phyloP scores from a whole-genome alignment of 2,797 vertebrate species.

The Aselliscus stoliczkanus region DNA sequence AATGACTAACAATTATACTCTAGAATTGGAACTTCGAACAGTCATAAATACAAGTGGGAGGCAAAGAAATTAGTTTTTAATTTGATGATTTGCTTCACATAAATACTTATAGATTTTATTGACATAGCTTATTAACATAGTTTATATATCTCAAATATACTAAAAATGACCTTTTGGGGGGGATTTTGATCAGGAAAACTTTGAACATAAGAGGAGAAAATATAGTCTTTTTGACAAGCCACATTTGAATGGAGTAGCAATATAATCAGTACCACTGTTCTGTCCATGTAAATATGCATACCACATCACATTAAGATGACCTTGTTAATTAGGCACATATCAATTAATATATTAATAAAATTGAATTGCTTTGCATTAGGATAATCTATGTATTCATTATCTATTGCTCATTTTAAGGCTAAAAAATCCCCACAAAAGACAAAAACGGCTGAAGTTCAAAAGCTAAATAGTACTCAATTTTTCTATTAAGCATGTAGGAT shows the following conservation, averaged over 20 bases:
- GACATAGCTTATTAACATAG: not conserved
- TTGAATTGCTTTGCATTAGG: not conserved
- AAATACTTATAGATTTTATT: not conserved
- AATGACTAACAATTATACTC: not conserved
- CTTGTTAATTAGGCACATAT: not conserved
- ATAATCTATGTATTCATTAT: not conserved
- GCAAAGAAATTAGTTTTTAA: not conserved
- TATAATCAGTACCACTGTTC: not conserved
- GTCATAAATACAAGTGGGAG: not conserved
- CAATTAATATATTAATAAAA: not conserved
- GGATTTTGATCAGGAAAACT: not conserved
- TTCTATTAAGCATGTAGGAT: not conserved
- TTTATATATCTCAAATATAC: not conserved
- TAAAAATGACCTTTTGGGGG: not conserved
- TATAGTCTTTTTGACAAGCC: not conserved
- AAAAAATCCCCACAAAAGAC: not conserved
- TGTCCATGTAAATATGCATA: not conserved
- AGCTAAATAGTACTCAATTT: not conserved
- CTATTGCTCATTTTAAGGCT: not conserved
- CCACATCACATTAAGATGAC: not conserved
- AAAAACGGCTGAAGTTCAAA: slow-evolving; percentile 1
- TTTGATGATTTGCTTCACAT: not conserved
- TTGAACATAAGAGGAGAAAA: not conserved
- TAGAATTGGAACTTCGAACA: not conserved
- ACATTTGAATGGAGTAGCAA: not conserved